A percentile compares a stretch with the other conserved stretches of the same genome.
Evolutionary conservation across 2,888 invertebrate species (phyloP).

Genomic region (Plusia festucae): DNA sequence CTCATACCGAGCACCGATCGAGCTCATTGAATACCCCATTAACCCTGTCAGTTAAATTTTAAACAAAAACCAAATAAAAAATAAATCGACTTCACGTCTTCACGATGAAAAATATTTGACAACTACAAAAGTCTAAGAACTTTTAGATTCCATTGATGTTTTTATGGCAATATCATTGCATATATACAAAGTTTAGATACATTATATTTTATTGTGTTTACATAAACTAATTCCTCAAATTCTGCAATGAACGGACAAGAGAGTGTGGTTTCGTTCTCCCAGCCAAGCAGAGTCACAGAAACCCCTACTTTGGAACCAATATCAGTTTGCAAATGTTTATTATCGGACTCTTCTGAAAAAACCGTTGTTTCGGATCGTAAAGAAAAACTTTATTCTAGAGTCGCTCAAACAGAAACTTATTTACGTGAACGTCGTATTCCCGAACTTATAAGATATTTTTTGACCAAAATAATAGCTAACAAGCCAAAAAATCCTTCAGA

Average conservation of each 20-base stretch:
- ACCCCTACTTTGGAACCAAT: conserved; percentile 41
- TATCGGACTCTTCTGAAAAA: conserved; percentile 62
- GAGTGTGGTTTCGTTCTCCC: neutral
- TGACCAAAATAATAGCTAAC: conserved; percentile 76
- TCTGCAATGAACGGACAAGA: neutral
- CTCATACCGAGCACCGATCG: too few relatives aligned
- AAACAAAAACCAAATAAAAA: neutral
- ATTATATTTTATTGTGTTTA: neutral
- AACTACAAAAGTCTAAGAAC: neutral
- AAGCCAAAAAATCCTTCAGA: conserved; percentile 69
- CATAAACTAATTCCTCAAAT: neutral
- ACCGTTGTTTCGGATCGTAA: conserved; percentile 69
- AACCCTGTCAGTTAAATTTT: neutral
- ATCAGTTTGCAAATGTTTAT: conserved; percentile 71
- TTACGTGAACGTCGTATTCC: conserved; percentile 78
- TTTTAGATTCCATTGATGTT: neutral
- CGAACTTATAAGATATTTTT: conserved; percentile 76
- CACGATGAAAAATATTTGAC: too few relatives aligned
- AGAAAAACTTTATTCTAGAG: conserved; percentile 70
- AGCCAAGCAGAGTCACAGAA: conserved; percentile 6
- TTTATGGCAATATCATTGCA: neutral
- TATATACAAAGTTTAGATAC: neutral
- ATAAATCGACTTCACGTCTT: neutral
- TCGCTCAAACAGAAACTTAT: conserved; percentile 77
- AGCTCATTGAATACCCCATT: too few relatives aligned